phyloP scores from a whole-genome alignment of 2,797 vertebrate genomes.

The Chrysocyon brachyurus region DNA sequence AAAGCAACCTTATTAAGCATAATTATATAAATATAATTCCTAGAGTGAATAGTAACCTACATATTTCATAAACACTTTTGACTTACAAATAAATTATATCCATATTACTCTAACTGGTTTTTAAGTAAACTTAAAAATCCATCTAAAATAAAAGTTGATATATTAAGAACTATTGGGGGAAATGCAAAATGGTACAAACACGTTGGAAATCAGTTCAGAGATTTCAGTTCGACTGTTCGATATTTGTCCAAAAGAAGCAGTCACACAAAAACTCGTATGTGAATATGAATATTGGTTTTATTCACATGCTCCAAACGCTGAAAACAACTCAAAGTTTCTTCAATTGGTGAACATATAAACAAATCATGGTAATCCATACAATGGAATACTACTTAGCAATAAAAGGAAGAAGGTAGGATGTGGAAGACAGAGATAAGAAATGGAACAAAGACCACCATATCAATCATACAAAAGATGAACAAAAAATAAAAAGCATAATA shows the following conservation, averaged over 20 bases:
- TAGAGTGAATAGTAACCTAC: neutral
- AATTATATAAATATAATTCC: neutral
- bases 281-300: neutral
- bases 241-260: neutral
- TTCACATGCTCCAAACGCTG: neutral
- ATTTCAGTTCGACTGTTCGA: neutral
- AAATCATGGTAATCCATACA: neutral
- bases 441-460: neutral
- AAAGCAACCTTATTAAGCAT: neutral
- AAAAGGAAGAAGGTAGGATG: neutral
- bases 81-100: neutral
- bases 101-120: neutral
- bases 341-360: neutral
- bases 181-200: neutral
- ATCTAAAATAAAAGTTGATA: neutral
- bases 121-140: neutral
- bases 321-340: neutral
- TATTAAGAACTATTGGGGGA: neutral
- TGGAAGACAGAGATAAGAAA: neutral
- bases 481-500: neutral
- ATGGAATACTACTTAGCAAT: neutral
- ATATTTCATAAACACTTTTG: neutral
- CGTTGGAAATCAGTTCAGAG: neutral
- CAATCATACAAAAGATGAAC: neutral
- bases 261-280: neutral